Evolutionary conservation across 2,888 invertebrate species (phyloP).

Genomic region (Calephelis perditalis): DNA sequence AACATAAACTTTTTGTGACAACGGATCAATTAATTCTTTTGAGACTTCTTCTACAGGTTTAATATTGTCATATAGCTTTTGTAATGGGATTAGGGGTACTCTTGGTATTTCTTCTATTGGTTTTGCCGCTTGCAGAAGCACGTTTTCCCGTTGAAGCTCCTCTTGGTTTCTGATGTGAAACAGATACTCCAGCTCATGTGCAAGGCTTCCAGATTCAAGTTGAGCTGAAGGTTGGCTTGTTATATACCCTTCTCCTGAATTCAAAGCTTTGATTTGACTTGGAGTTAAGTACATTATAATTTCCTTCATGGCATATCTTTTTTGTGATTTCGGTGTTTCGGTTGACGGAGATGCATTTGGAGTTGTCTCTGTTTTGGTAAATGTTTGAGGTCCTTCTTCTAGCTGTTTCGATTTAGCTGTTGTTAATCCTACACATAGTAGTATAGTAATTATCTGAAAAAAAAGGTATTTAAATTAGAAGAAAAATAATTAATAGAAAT

Average conservation of each 20-base stretch:
- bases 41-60: not conserved
- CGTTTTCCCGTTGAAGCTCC: not conserved
- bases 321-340: not conserved
- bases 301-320: not conserved
- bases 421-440: not conserved
- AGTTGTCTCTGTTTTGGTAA: not conserved
- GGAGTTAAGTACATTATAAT: slow-evolving; percentile 41
- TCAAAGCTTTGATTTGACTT: slow-evolving; percentile 49
- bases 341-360: not conserved
- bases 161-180: slow-evolving; percentile 1
- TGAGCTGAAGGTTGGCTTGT: not conserved
- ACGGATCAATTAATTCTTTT: not conserved
- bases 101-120: not conserved
- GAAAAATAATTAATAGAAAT: no score
- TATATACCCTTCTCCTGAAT: slow-evolving; percentile 34
- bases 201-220: not conserved
- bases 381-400: not conserved
- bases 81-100: not conserved
- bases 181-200: not conserved
- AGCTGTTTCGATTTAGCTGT: not conserved
- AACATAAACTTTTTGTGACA: not conserved
- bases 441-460: not conserved
- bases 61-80: not conserved
- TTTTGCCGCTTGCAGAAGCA: not conserved
- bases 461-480: not conserved